phyloP scores from a whole-genome alignment of 1,140 invertebrate species.

The Tribolium madens region DNA sequence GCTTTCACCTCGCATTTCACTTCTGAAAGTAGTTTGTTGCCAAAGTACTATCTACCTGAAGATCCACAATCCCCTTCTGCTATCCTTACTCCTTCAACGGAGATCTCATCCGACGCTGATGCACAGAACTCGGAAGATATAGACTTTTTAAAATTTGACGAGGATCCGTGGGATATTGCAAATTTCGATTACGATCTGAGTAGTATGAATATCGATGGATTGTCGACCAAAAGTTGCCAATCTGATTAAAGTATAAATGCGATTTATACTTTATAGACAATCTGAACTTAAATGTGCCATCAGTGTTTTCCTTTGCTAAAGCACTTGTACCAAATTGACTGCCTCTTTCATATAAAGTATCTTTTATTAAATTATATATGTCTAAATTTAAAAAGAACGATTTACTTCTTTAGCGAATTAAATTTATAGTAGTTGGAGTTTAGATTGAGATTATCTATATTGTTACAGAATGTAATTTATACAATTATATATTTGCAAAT shows the following conservation, averaged over 20 bases:
- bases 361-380: conserved; percentile 47
- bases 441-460: conserved; percentile 58
- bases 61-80: conserved; percentile 69
- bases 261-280: conserved; percentile 32
- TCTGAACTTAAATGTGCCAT: conserved; percentile 49
- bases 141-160: conserved; percentile 60
- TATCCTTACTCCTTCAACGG: conserved; percentile 69
- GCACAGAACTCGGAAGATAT: conserved; percentile 56
- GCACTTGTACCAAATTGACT: conserved; percentile 59
- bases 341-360: conserved; percentile 54
- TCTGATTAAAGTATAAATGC: conserved; percentile 45
- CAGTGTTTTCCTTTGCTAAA: conserved; percentile 53
- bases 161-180: conserved; percentile 62
- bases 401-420: conserved; percentile 19
- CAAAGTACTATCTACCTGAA: conserved; percentile 56
- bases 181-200: conserved; percentile 64
- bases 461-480: conserved; percentile 61
- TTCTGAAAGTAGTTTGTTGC: conserved; percentile 68
- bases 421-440: conserved; percentile 44
- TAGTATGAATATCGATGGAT: conserved; percentile 59
- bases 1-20: conserved; percentile 72
- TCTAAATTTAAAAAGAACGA: conserved; percentile 35
- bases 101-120: conserved; percentile 57
- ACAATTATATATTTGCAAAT: conserved; percentile 63
- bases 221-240: conserved; percentile 55